Evolutionary conservation across 2,797 vertebrate species (phyloP).

Genomic region (Enoplosus armatus): DNA sequence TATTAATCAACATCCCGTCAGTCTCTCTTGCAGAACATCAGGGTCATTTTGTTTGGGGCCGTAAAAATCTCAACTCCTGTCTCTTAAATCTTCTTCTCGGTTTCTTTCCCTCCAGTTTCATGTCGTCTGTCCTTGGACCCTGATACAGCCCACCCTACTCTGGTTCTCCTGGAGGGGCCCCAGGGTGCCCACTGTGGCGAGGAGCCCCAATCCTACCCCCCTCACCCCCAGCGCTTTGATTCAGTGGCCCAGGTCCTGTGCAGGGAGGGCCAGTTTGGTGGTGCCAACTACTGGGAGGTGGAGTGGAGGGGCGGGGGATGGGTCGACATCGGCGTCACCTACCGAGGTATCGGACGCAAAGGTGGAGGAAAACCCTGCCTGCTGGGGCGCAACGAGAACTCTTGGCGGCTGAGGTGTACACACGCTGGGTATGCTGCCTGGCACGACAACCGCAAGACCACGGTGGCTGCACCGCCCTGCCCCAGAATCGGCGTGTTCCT

Average conservation of each 20-base stretch:
- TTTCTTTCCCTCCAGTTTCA: constrained; percentile 51
- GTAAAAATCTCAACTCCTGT: background rate
- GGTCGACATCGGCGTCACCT: constrained; percentile 81
- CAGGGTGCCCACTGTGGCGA: constrained; percentile 78
- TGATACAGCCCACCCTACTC: constrained; percentile 76
- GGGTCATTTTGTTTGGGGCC: background rate
- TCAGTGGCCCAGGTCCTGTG: constrained; percentile 80
- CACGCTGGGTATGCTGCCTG: constrained; percentile 81
- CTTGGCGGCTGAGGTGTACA: constrained; percentile 82
- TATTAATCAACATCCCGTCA: background rate
- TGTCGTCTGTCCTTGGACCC: constrained; percentile 73
- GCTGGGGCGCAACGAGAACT: constrained; percentile 83
- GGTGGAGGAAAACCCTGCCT: constrained; percentile 82
- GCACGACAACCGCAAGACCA: constrained; percentile 83
- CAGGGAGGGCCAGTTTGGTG: constrained; percentile 74
- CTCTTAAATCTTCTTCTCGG: background rate
- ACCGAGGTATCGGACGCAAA: constrained; percentile 78
- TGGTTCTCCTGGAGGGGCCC: constrained; percentile 74
- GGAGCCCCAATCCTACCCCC: constrained; percentile 77
- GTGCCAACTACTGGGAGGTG: constrained; percentile 83
- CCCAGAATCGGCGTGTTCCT: constrained; percentile 81
- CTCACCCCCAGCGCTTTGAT: constrained; percentile 76
- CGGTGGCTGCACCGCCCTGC: constrained; percentile 78
- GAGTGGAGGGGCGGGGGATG: constrained; percentile 80
- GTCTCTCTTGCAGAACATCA: background rate